Evolutionary conservation across 2,113 vertebrate species (phyloP), one percentile per base, ranked within the genome.

Genomic region (Ochotona princeps): DNA sequence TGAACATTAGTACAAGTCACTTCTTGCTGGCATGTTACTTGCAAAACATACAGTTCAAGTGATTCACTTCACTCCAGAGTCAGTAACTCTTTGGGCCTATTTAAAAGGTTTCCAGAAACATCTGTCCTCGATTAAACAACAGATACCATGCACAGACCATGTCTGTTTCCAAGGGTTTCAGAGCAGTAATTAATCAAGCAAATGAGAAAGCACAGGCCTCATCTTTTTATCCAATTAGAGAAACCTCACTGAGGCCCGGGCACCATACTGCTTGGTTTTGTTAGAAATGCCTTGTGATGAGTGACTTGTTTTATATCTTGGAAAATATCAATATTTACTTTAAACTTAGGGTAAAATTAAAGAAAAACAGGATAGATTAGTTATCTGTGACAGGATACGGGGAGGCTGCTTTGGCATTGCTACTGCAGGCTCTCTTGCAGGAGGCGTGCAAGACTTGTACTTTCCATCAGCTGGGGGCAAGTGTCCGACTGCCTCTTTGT

Each of bases 251-350:
- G 91, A 78, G 81, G 76, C 94, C 30, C 57, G 76, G 91, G 81
- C 94, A 96, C 86, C 83, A 61, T 92, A 92, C 72, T 93, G 81
- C 96, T 95, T 96, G 91, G 83, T 81, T 96, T 94, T 89, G 76
- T 82, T 87, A 44, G 83, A 96, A 96, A 95, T 26, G 72, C 76
- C 60, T 26, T 73, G 89, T 87, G 79, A 91, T 83, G 75, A 96
- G 92, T 92, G 95, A 82, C 89, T 93, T 72, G 35, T 89, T 93
- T 97, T 94, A 95, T 87, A 92, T 96, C 96, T 96, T 91, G 44
- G 63, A 93, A 97, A 96, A 96, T 81, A 96, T 89, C 92, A 96
- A 94, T 95, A 89, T 97, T 97, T 97, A 95, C 92, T 92, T 96
- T 96, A 95, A 94, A 89, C 89, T 82, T 87, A 80, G 72, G 95